Base-by-base conservation (phyloP, 2,113 vertebrate genomes). In the Epinephelus lanceolatus region DNA sequence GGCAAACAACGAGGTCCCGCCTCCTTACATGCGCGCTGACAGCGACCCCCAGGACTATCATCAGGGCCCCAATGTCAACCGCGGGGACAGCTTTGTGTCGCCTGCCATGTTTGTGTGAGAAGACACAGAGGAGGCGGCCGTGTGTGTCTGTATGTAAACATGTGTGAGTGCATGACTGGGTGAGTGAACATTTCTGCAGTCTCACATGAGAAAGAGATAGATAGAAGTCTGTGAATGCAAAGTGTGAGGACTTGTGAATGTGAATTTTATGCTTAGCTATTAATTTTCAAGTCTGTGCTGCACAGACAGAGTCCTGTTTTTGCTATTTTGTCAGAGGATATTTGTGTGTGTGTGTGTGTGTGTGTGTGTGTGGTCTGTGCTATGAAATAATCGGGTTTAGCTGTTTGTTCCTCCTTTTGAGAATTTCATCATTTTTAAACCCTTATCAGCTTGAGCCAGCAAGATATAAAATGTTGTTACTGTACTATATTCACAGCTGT, bases 81-180 rank as follows among this genome's bases (percentile, higher is more conserved):
- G 93, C 1, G 95, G 81, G 15, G 94, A 94, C 42, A 95, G 95
- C 86, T 96, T 96, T 57, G 55, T 96, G 70, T 96, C 95, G 0
- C 1, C 92, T 4, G 88, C 91, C 73, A 93, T 96, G 93, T 74
- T 92, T 68, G 95, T 96, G 61, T 96, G 93, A 84, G 82, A 21
- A 2, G 47, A 67, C 51, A 33, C 13, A 0, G 21, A 47, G 15
- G 23, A 55, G 52, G 19, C 6, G 3, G 40, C 62, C 47, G 52
- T 63, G 79, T 76, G 56, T 27, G n/a, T 66, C 11, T 19, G 7
- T 62, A 2, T 52, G 42, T 56, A 21, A 53, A 11, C 60, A 17
- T 56, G 51, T 62, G 49, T 61, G 56, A 47, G 25, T 52, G 61
- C 42, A 11, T 19, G 53, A 71, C 11, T 79, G 82, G 57, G 45